phyloP scores from a whole-genome alignment of 1,140 invertebrate genomes.

The Asbolus verrucosus region DNA sequence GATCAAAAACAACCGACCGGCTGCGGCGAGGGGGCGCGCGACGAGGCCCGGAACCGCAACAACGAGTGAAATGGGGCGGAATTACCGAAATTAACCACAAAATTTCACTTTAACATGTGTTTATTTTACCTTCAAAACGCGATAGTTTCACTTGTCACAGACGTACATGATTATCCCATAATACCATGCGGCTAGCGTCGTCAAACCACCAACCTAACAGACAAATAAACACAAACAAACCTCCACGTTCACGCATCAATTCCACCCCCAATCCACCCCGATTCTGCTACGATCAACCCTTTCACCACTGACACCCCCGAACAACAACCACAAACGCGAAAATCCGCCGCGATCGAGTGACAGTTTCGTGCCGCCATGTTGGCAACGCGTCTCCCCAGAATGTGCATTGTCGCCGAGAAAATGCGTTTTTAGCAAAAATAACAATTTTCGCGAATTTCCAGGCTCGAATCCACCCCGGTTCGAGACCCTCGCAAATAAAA shows the following conservation, averaged over 20 bases:
- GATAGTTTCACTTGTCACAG: constrained; percentile 63
- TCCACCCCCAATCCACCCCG: neutral
- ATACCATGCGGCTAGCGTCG: constrained; percentile 61
- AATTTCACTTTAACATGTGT: constrained; percentile 44
- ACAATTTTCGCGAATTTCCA: too few relatives aligned
- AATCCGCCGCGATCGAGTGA: too few relatives aligned
- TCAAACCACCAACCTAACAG: constrained; percentile 59
- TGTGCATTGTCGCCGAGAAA: neutral
- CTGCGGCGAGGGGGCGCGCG: neutral
- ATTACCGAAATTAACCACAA: neutral
- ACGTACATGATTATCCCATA: constrained; percentile 63
- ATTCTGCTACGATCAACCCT: neutral
- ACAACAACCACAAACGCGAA: neutral
- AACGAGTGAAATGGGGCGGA: neutral
- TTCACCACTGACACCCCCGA: neutral
- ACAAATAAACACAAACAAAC: neutral
- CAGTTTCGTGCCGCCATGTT: neutral
- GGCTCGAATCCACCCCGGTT: too few relatives aligned
- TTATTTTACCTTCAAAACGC: constrained; percentile 55
- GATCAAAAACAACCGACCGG: neutral
- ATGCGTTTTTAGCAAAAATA: neutral
- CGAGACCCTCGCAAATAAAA: too few relatives aligned
- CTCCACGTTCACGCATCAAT: neutral
- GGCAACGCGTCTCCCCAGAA: neutral
- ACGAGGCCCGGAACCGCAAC: neutral